Percentiles rank a stretch among this genome's conserved stretches.
Evolutionary conservation across 2,797 vertebrate species (phyloP).

Genomic region (Balearica regulorum): DNA sequence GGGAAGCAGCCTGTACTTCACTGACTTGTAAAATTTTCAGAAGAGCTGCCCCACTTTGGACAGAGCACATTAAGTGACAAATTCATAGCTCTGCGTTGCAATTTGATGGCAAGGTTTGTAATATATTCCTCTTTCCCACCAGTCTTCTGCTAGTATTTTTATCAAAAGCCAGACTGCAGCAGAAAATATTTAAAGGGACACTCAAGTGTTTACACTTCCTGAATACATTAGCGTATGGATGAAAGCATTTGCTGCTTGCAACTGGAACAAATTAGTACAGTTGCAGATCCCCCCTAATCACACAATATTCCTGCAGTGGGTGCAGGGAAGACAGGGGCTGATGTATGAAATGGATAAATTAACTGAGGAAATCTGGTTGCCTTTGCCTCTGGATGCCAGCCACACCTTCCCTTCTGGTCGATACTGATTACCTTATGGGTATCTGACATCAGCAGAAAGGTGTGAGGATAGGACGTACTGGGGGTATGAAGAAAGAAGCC

Average conservation of each 20-base stretch:
- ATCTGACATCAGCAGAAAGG: background rate
- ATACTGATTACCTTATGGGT: background rate
- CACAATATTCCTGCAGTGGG: background rate
- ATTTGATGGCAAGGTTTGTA: slow-evolving; percentile 1
- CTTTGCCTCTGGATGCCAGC: background rate
- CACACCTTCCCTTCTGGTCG: background rate
- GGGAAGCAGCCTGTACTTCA: background rate
- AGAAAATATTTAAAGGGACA: slow-evolving; percentile 53
- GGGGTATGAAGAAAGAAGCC: background rate
- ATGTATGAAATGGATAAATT: background rate
- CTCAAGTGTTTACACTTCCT: slow-evolving; percentile 4
- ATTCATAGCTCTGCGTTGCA: background rate
- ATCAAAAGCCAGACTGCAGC: slow-evolving; percentile 36
- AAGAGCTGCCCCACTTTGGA: background rate
- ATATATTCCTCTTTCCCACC: slow-evolving; percentile 9
- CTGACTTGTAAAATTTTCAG: background rate
- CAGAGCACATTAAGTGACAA: background rate
- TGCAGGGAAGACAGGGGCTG: background rate
- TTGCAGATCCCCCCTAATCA: background rate
- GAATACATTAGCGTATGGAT: background rate
- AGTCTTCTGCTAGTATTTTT: slow-evolving; percentile 18
- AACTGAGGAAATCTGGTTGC: background rate
- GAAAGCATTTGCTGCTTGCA: background rate
- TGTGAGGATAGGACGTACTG: background rate
- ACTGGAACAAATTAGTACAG: background rate